Evolutionary conservation across 2,797 vertebrate species (phyloP).

Genomic region (Scyliorhinus canicula): DNA sequence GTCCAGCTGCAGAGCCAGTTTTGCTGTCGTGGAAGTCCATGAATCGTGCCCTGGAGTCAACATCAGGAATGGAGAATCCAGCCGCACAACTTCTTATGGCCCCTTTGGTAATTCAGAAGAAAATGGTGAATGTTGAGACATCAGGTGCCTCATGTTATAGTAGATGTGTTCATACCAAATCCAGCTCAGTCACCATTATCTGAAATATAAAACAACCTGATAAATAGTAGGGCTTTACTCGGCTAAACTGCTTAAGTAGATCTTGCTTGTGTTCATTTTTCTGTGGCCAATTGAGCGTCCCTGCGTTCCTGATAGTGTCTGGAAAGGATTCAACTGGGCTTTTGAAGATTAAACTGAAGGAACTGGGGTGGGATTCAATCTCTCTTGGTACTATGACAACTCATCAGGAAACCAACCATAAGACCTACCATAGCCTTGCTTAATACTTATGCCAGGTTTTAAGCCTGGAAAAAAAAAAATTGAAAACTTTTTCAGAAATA

Average conservation of each 20-base stretch:
- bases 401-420: not conserved
- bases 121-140: not conserved
- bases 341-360: not conserved
- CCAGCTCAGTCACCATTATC: not conserved
- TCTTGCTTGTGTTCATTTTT: not conserved
- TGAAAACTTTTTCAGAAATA: not conserved
- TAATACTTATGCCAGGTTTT: not conserved
- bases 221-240: not conserved
- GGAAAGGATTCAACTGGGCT: not conserved
- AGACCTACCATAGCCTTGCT: not conserved
- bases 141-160: not conserved
- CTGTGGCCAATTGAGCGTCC: not conserved
- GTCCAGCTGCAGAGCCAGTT: no score
- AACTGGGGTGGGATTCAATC: not conserved
- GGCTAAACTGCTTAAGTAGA: not conserved
- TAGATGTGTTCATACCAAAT: not conserved
- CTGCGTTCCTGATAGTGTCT: not conserved
- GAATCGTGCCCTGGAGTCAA: no score
- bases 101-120: not conserved
- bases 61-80: no score
- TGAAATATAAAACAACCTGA: not conserved
- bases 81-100: not conserved
- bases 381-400: not conserved
- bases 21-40: no score
- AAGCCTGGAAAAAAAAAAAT: not conserved